phyloP scores from a whole-genome alignment of 2,888 invertebrate genomes.

The Orchesellides sinensis region DNA sequence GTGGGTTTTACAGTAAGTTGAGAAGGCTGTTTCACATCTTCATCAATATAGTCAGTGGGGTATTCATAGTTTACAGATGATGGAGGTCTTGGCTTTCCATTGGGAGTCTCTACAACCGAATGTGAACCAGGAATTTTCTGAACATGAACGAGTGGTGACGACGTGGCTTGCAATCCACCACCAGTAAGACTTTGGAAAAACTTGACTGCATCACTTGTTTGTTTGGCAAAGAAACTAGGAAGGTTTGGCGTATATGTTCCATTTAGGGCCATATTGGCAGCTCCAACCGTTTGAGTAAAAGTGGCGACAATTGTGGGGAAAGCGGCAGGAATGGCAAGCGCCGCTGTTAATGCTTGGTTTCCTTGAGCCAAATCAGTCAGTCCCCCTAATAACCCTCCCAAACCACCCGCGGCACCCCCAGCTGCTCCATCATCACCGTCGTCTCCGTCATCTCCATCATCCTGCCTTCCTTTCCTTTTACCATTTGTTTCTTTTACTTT shows the following conservation, averaged over 20 bases:
- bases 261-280: constrained; percentile 35
- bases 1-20: constrained; percentile 35
- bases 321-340: constrained; percentile 29
- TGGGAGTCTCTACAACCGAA: not conserved
- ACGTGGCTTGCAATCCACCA: not conserved
- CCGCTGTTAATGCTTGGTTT: constrained; percentile 35
- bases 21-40: constrained; percentile 43
- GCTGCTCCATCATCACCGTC: constrained; percentile 43
- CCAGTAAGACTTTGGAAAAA: constrained; percentile 38
- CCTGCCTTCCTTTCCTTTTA: constrained; percentile 37
- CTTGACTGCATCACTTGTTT: constrained; percentile 22
- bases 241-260: constrained; percentile 55
- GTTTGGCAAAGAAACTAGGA: constrained; percentile 33
- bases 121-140: constrained; percentile 32
- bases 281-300: constrained; percentile 16
- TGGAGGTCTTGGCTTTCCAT: constrained; percentile 7
- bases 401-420: constrained; percentile 12
- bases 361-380: constrained; percentile 18
- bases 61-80: constrained; percentile 14
- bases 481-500: constrained; percentile 13
- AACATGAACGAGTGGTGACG: constrained; percentile 7
- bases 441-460: constrained; percentile 44
- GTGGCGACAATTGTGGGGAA: constrained; percentile 50
- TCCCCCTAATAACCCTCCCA: constrained; percentile 30
- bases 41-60: constrained; percentile 34